Evolutionary conservation across 2,888 invertebrate species (phyloP).

Genomic region (Drosophila subquinaria): DNA sequence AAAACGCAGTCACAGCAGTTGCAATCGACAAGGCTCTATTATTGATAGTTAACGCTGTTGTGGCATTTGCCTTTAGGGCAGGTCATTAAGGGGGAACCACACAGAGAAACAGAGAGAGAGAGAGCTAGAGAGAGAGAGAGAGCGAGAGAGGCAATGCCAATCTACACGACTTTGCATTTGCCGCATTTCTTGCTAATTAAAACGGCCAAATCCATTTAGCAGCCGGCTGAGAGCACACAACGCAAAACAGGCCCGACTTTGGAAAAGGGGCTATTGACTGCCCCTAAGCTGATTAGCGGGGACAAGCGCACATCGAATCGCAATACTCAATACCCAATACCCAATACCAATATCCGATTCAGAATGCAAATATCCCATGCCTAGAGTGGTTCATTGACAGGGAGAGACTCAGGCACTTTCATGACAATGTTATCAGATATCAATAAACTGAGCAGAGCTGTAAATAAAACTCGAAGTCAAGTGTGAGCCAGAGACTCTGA

Average conservation of each 20-base stretch:
- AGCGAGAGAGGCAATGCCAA: slow-evolving; percentile 20
- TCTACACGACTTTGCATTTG: slow-evolving; percentile 48
- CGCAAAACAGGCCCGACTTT: background rate
- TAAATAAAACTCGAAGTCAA: slow-evolving; percentile 20
- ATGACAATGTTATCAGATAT: slow-evolving; percentile 77
- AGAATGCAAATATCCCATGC: slow-evolving; percentile 15
- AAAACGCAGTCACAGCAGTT: slow-evolving; percentile 30
- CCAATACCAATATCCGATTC: slow-evolving; percentile 15
- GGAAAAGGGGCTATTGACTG: slow-evolving; percentile 21
- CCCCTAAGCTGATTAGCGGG: slow-evolving; percentile 72
- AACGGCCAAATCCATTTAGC: slow-evolving; percentile 75
- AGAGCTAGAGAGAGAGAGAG: background rate
- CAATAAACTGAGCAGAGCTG: slow-evolving; percentile 59
- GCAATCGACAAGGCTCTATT: slow-evolving; percentile 12
- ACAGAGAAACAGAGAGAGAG: background rate
- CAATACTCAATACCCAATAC: slow-evolving; percentile 23
- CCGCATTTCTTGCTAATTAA: slow-evolving; percentile 76
- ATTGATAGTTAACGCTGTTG: slow-evolving; percentile 30
- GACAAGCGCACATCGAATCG: slow-evolving; percentile 38
- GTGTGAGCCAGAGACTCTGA: slow-evolving; percentile 27
- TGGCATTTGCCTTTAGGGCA: slow-evolving; percentile 27
- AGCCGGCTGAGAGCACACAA: slow-evolving; percentile 24
- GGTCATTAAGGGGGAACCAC: background rate
- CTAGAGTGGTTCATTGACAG: slow-evolving; percentile 32
- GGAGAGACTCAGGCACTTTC: slow-evolving; percentile 21